Base-by-base conservation (phyloP, 2,888 invertebrate species). In the Drosophila barbarae region DNA sequence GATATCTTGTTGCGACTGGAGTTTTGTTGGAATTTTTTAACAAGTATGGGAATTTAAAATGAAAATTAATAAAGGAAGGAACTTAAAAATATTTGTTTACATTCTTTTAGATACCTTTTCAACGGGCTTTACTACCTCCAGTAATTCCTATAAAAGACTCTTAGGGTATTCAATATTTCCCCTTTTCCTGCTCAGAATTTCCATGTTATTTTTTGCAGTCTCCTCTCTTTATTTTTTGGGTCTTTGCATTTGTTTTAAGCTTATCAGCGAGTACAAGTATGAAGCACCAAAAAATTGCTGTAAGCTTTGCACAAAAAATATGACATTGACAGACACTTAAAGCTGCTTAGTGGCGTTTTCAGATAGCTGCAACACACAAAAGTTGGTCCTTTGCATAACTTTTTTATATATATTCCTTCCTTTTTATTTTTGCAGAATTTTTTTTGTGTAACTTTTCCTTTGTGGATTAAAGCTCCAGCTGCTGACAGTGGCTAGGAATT, bases 241-340 rank as follows among this genome's bases (percentile, higher is more conserved):
- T 42, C 57, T 73, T 47, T 55, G 63, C 71, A 74, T 76, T 72
- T 74, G 59, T 69, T 77, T 69, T 71, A 69, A 55, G 65, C 73
- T 80, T 79, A 74, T 73, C 71, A 59, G 60, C 28, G 42, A 72
- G 59, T 63, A 69, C 41, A 51, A 68, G 51, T 50, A 53, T 52
- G 56, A 63, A 58, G 58, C 46, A 67, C 60, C 65, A 51, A 69
- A 66, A 77, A 76, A 80, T 50, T 69, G 63, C 55, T 80, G 82
- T 77, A 81, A 81, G 77, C 80, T 73, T 58, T 63, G 53, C 56
- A 30, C 46, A 65, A 72, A 70, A 78, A 77, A 76, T 75, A 69
- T 80, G 82, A 77, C 82, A 80, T 76, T 81, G 82, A 81, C 80
- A 76, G 82, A 79, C 82, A 81, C 65, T 78, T 82, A 80, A 82